Evolutionary conservation across 2,113 vertebrate species (phyloP), one percentile per base, ranked within the genome.

Genomic region (Aplodontia rufa): DNA sequence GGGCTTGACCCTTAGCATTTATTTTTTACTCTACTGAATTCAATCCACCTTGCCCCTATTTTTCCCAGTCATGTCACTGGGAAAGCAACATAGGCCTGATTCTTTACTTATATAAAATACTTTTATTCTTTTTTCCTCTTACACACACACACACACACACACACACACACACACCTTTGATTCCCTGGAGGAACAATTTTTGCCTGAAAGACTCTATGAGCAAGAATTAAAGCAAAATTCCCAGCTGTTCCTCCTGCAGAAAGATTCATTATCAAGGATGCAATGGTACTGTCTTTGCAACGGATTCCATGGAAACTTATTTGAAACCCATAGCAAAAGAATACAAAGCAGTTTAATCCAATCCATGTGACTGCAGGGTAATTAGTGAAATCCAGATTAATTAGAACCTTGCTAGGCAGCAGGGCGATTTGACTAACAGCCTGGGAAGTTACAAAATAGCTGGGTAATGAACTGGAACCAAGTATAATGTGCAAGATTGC

Each of bases 381-480:
- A 89, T 10, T 40, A 30, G 40, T 93, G 30, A 94, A 97, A 96
- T 95, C 24, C 58, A 91, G 40, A 76, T 86, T 94, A 96, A 89
- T 95, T 75, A 81, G 28, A 72, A 75, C 83, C 87, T 95, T 96
- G n/a, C 79, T 87, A 91, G 82, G 79, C 91, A 95, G 28, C 82
- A 93, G 83, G 81, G 47, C 85, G 58, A 97, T 96, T 97, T 97
- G 74, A 93, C 53, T 97, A 97, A 91, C 16, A 88, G 4, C 5
- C 37, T 75, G 81, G 92, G 91, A 96, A 90, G 64, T 28, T 95
- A 96, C 93, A 97, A 96, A 96, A 96, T 90, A 97, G 0, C n/a
- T 85, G 40, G 0, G 30, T 95, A 97, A 94, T 97, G 93, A 97
- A 96, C 94, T 93, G 72, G 55, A 96, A 97, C 96, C 17, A 0